phyloP scores from a whole-genome alignment of 2,888 invertebrate species.

The Trichopoda pennipes region DNA sequence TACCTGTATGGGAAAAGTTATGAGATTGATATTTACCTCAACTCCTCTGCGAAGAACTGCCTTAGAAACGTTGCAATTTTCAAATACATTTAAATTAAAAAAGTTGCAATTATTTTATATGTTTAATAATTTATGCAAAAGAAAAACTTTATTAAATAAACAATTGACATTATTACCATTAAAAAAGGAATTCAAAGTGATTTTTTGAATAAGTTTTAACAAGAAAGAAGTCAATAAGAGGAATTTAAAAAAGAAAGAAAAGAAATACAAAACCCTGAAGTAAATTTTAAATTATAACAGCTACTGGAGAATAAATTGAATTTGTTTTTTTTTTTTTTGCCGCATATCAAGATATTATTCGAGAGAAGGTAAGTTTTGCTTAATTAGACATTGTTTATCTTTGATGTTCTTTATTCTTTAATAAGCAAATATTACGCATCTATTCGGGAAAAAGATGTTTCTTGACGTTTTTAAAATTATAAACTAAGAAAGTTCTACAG shows the following conservation, averaged over 20 bases:
- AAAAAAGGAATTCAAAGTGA: slow-evolving; percentile 64
- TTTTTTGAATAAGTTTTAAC: not conserved
- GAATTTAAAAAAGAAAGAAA: not conserved
- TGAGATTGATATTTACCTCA: slow-evolving; percentile 73
- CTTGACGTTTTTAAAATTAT: too few relatives aligned
- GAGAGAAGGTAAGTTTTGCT: not conserved
- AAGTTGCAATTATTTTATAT: slow-evolving; percentile 78
- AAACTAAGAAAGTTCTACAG: too few relatives aligned
- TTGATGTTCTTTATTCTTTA: too few relatives aligned
- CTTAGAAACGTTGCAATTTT: slow-evolving; percentile 57
- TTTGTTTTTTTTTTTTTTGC: too few relatives aligned
- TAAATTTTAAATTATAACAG: not conserved
- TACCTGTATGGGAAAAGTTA: slow-evolving; percentile 78
- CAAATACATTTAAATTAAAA: slow-evolving; percentile 73
- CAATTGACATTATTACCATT: slow-evolving; percentile 64
- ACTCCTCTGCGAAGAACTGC: slow-evolving; percentile 67
- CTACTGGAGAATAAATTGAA: not conserved
- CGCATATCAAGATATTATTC: not conserved
- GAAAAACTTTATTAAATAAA: slow-evolving; percentile 75
- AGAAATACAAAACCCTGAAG: not conserved
- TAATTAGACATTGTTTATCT: not conserved
- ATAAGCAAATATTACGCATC: too few relatives aligned
- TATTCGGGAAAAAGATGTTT: too few relatives aligned
- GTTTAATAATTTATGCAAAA: slow-evolving; percentile 78
- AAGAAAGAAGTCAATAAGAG: not conserved